phyloP scores from a whole-genome alignment of 2,888 invertebrate genomes.

The Gnatocerus cornutus region DNA sequence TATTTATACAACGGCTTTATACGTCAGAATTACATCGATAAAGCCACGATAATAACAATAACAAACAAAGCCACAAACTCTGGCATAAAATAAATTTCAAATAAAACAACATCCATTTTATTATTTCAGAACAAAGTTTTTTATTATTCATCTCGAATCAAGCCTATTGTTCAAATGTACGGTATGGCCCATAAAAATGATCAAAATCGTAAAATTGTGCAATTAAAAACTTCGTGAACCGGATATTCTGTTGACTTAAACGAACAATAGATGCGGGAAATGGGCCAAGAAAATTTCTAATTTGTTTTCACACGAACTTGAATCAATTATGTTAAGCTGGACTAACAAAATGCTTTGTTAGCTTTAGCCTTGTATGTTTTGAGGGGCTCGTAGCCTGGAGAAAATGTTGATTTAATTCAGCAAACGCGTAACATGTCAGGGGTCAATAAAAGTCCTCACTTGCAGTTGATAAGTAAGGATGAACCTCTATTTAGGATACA shows the following conservation, averaged over 20 bases:
- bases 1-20: constrained; percentile 33
- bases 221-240: no score
- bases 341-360: no score
- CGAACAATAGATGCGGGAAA: no score
- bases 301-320: no score
- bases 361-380: neutral
- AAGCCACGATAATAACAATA: constrained; percentile 29
- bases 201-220: no score
- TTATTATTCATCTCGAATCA: constrained; percentile 1
- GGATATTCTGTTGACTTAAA: no score
- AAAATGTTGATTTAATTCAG: constrained; percentile 10
- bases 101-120: constrained; percentile 6
- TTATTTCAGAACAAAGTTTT: neutral
- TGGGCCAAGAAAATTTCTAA: no score
- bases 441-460: constrained; percentile 1
- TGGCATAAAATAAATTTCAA: constrained; percentile 27
- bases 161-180: neutral
- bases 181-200: no score
- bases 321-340: no score
- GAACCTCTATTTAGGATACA: constrained; percentile 59
- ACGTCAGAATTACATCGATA: constrained; percentile 30
- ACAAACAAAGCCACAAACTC: constrained; percentile 21
- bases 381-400: neutral
- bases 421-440: constrained; percentile 2
- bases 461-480: constrained; percentile 29